Conservation (phyloP, 2,113 vertebrate genomes). For the Rhodinocichla rosea region DNA sequence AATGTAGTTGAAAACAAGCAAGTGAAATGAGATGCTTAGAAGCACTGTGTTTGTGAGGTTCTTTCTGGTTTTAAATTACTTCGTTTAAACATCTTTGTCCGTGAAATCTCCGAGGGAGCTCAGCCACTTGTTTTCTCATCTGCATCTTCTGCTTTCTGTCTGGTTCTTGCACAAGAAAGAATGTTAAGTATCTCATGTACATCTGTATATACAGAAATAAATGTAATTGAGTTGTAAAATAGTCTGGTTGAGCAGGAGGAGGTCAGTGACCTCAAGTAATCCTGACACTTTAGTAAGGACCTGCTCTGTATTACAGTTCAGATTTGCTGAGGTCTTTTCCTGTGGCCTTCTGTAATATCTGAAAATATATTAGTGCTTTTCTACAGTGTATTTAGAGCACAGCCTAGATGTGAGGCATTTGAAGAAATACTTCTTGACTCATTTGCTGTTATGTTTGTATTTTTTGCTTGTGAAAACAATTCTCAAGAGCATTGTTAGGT, state of each 20-base stretch:
- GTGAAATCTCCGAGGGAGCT: not conserved
- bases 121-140: not conserved
- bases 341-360: not conserved
- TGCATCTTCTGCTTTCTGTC: not conserved
- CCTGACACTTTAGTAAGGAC: not conserved
- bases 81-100: slow-evolving; percentile 32
- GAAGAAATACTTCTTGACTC: not conserved
- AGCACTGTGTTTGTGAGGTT: slow-evolving; percentile 6
- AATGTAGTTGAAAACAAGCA: not conserved
- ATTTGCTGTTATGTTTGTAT: not conserved
- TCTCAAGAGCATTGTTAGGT: slow-evolving; percentile 35
- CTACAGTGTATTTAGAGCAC: not conserved
- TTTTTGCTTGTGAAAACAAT: slow-evolving; percentile 43
- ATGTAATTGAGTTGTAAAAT: not conserved
- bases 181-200: not conserved
- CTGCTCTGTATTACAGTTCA: not conserved
- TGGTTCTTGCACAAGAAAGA: not conserved
- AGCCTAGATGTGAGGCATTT: not conserved
- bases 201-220: not conserved
- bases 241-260: not conserved
- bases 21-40: not conserved
- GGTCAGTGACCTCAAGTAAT: not conserved
- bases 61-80: slow-evolving; percentile 47
- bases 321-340: not conserved
- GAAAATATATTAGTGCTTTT: not conserved